Evolutionary conservation across 2,888 invertebrate species (phyloP).

Genomic region (Mythimna lalbum): DNA sequence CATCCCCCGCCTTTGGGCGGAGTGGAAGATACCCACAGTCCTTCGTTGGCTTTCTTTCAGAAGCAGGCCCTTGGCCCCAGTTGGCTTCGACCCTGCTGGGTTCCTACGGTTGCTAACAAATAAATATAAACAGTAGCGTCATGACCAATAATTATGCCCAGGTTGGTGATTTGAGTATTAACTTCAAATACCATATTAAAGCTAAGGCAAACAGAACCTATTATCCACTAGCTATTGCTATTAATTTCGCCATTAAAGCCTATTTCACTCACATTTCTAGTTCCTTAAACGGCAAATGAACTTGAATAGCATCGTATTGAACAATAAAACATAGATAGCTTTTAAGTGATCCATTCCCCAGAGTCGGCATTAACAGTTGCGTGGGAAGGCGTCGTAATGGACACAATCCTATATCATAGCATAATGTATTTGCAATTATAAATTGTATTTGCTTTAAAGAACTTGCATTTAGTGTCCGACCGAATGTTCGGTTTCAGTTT

Average conservation of each 20-base stretch:
- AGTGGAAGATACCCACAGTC: too few species aligned
- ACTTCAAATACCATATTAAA: not conserved
- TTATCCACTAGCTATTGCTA: not conserved
- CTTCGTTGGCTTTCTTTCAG: too few species aligned
- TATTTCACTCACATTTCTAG: conserved; percentile 3
- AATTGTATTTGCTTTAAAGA: conserved; percentile 10
- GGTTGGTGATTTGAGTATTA: too few species aligned
- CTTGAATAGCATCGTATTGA: conserved; percentile 16
- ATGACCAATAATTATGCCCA: not conserved
- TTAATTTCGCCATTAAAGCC: conserved; percentile 1
- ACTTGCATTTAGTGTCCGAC: too few species aligned
- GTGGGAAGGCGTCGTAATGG: conserved; percentile 45
- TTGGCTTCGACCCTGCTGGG: too few species aligned
- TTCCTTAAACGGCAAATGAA: conserved; percentile 35
- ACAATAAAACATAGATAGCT: conserved; percentile 23
- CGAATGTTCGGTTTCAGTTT: too few species aligned
- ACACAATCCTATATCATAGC: conserved; percentile 32
- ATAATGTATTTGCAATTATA: conserved; percentile 42
- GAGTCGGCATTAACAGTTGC: conserved; percentile 42
- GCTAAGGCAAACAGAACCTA: not conserved
- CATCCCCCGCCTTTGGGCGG: too few species aligned
- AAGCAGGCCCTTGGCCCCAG: too few species aligned
- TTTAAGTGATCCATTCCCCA: conserved; percentile 29
- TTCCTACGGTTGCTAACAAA: too few species aligned
- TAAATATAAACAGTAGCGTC: too few species aligned